phyloP scores from a whole-genome alignment of 2,797 vertebrate genomes.

The Borostomias antarcticus region DNA sequence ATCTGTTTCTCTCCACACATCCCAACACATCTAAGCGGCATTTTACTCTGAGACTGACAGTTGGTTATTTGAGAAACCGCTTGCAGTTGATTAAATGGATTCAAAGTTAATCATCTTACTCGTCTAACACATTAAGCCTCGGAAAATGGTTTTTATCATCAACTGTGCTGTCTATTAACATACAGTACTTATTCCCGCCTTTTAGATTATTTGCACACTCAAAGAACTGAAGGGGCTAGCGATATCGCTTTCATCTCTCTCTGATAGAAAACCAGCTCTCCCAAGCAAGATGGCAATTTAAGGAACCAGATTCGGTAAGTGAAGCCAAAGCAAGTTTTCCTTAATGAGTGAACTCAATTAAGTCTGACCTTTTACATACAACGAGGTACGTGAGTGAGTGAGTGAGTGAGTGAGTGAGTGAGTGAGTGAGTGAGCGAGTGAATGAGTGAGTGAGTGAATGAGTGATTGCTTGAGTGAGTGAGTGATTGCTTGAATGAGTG shows the following conservation, averaged over 20 bases:
- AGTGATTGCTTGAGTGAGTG: conserved; percentile 41
- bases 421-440: conserved; percentile 21
- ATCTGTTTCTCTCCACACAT: conserved; percentile 41
- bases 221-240: conserved; percentile 44
- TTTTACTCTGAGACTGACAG: conserved; percentile 49
- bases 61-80: conserved; percentile 62
- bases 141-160: conserved; percentile 70
- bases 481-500: conserved; percentile 41
- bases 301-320: conserved; percentile 56
- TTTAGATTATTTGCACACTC: conserved; percentile 65
- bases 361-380: conserved; percentile 59
- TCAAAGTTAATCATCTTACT: conserved; percentile 75
- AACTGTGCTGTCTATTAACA: conserved; percentile 62
- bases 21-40: conserved; percentile 55
- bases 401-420: conserved; percentile 37
- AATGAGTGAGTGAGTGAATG: too few species aligned
- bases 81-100: conserved; percentile 73
- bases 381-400: conserved; percentile 38
- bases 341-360: conserved; percentile 57
- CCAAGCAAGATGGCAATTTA: conserved; percentile 64
- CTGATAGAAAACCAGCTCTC: conserved; percentile 62
- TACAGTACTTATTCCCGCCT: conserved; percentile 67
- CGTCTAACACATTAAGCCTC: conserved; percentile 69
- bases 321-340: conserved; percentile 51
- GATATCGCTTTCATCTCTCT: conserved; percentile 62